phyloP scores from a whole-genome alignment of 2,113 vertebrate species.

The Halichoerus grypus region DNA sequence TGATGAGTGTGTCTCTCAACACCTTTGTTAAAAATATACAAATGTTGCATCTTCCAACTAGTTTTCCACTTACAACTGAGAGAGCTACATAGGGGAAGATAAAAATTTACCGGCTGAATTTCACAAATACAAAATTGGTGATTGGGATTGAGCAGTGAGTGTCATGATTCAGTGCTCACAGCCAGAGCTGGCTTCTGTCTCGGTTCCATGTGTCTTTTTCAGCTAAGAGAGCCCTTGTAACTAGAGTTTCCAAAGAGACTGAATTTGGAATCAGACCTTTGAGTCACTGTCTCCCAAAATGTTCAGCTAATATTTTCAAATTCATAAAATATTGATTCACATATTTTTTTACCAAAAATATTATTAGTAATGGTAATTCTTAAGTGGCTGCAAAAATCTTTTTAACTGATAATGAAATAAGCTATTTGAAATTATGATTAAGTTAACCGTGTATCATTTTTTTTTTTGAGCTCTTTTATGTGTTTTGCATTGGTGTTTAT shows the following conservation, averaged over 20 bases:
- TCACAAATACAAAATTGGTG: not conserved
- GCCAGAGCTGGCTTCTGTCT: not conserved
- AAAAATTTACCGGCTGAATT: not conserved
- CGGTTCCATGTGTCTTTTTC: not conserved
- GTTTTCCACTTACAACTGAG: not conserved
- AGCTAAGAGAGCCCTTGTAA: not conserved
- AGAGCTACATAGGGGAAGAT: not conserved
- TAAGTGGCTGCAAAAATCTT: not conserved
- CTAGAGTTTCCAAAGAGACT: not conserved
- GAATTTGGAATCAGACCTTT: conserved; percentile 20
- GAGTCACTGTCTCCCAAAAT: not conserved
- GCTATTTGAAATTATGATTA: not conserved
- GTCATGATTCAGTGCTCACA: not conserved
- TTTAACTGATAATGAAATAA: conserved; percentile 42
- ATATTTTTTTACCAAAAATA: conserved; percentile 4
- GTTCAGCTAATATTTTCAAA: conserved; percentile 14
- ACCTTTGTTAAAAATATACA: not conserved
- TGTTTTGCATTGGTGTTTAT: not conserved
- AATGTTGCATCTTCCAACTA: not conserved
- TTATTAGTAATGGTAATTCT: not conserved
- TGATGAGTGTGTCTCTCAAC: not conserved
- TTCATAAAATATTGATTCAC: conserved; percentile 22
- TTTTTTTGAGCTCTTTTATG: not conserved
- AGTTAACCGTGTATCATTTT: not conserved
- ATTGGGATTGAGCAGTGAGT: not conserved